These are phyloP conservation scores for Calliscelio sp. DNA, from an alignment of 2,888 invertebrate genomes.

Conservation along the genomic window DNA sequence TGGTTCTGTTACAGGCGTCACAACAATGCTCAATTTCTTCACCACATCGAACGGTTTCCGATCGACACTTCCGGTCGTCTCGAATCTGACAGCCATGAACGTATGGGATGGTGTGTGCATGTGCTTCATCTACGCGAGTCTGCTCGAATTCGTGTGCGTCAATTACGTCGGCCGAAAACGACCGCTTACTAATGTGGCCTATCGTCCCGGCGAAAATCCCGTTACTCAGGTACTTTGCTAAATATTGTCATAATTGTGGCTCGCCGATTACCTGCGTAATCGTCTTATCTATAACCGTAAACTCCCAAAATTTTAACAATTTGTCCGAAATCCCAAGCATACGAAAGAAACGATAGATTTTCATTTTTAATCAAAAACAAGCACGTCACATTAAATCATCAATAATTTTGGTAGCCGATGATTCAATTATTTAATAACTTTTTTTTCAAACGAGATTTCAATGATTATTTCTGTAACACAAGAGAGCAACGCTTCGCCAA, in stretches of 20 bases:
- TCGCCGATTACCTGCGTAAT: conserved; percentile 37
- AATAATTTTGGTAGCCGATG: conserved; percentile 10
- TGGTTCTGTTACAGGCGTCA: conserved; percentile 90
- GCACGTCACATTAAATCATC: conserved; percentile 21
- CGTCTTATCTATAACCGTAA: conserved; percentile 42
- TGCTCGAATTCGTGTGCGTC: conserved; percentile 97
- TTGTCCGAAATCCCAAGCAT: conserved; percentile 16
- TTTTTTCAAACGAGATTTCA: neutral
- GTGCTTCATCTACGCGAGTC: conserved; percentile 98
- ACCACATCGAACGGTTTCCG: conserved; percentile 97
- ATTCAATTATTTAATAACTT: conserved; percentile 16
- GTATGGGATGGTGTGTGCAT: conserved; percentile 99
- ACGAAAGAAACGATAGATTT: conserved; percentile 22
- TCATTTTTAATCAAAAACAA: conserved; percentile 21
- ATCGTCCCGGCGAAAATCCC: conserved; percentile 95
- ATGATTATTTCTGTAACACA: conserved; percentile 41
- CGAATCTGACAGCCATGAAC: conserved; percentile 98
- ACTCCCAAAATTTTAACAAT: conserved; percentile 14
- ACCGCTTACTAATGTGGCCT: conserved; percentile 95
- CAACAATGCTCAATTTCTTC: conserved; percentile 99
- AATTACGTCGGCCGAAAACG: conserved; percentile 97
- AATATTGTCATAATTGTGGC: conserved; percentile 50
- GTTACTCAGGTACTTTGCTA: conserved; percentile 92
- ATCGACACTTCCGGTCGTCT: conserved; percentile 96
- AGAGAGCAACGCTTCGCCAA: conserved; percentile 56